Conservation (phyloP, 2,113 vertebrate genomes). For the Lycaon pictus region DNA sequence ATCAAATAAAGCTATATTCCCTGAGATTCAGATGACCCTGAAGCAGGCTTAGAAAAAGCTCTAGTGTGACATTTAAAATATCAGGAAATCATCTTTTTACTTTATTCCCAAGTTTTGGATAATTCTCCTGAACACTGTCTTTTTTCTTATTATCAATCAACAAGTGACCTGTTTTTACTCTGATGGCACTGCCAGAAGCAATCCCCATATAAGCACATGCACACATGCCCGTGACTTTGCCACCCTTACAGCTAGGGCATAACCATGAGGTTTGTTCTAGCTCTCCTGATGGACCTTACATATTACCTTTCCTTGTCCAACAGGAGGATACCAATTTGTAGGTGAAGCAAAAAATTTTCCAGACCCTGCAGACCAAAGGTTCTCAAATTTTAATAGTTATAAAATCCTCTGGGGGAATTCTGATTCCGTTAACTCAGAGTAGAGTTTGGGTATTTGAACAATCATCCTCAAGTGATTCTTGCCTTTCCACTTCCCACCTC, state of each 20-base stretch:
- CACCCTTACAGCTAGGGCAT: neutral
- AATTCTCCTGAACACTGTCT: neutral
- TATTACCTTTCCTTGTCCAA: neutral
- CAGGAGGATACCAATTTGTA: neutral
- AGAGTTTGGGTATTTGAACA: neutral
- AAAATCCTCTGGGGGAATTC: neutral
- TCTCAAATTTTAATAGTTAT: neutral
- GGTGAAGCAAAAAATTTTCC: neutral
- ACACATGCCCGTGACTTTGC: neutral
- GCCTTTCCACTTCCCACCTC: neutral
- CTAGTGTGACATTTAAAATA: neutral
- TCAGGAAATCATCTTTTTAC: neutral
- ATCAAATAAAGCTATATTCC: constrained; percentile 38
- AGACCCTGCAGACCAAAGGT: neutral
- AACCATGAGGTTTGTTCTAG: neutral
- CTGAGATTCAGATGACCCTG: neutral
- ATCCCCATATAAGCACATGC: neutral
- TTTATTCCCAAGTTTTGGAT: neutral
- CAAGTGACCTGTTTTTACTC: neutral
- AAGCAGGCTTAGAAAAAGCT: constrained; percentile 11
- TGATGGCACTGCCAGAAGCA: neutral
- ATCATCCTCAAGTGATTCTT: neutral
- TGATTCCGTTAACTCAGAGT: neutral
- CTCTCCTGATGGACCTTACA: neutral
- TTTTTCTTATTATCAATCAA: neutral